Conservation (phyloP, 2,888 invertebrate genomes). For the Tholera decimalis region DNA sequence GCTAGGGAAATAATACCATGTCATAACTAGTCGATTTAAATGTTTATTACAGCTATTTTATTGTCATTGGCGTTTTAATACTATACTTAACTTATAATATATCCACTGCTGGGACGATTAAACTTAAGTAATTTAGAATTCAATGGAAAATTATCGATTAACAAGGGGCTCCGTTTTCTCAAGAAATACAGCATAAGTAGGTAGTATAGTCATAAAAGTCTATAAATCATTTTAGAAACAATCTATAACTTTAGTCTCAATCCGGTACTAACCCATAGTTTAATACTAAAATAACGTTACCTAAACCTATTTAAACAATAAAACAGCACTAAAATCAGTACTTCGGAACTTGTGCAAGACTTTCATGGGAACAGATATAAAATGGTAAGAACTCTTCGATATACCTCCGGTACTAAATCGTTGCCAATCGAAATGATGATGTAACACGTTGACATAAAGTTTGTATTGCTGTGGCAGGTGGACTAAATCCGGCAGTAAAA, state of each 20-base stretch:
- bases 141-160: no score
- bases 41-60: background rate
- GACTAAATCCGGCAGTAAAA: conserved; percentile 67
- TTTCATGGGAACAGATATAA: conserved; percentile 55
- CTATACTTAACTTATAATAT: no score
- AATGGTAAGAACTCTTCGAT: conserved; percentile 35
- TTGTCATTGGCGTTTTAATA: background rate
- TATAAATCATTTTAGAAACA: background rate
- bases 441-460: conserved; percentile 68
- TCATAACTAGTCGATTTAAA: background rate
- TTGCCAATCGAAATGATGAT: conserved; percentile 65
- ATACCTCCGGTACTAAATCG: conserved; percentile 27
- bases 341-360: conserved; percentile 44
- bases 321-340: conserved; percentile 48
- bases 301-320: conserved; percentile 34
- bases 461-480: conserved; percentile 67
- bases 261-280: conserved; percentile 19
- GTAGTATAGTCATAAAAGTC: background rate
- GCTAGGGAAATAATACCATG: conserved; percentile 1
- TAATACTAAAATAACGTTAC: conserved; percentile 19
- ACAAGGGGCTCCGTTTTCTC: no score
- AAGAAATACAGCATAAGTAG: no score
- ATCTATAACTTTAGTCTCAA: background rate
- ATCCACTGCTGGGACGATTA: no score
- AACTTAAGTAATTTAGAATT: no score